A percentile compares a stretch with the other conserved stretches of the same genome.
Conservation (phyloP, 2,888 invertebrate species). For the Cheilosia pagana region DNA sequence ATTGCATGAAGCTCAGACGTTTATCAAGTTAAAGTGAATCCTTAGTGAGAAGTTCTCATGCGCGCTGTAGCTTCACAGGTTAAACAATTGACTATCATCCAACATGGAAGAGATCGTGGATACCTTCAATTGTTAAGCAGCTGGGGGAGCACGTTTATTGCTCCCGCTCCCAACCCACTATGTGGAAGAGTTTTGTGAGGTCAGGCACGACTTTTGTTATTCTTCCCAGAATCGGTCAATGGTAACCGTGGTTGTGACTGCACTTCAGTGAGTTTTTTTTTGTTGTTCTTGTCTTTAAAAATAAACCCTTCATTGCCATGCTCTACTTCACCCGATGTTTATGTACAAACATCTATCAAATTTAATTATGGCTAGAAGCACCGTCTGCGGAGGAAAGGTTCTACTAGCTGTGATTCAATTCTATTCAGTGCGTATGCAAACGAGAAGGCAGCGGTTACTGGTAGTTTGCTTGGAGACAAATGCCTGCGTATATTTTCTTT, state of each 20-base stretch:
- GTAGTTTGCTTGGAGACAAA: constrained; percentile 22
- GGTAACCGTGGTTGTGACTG: constrained; percentile 49
- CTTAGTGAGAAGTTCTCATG: constrained; percentile 48
- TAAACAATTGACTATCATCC: constrained; percentile 64
- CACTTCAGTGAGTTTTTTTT: constrained; percentile 47
- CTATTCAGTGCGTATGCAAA: constrained; percentile 43
- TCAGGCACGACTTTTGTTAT: constrained; percentile 51
- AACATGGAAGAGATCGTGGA: constrained; percentile 61
- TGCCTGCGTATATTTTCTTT: background rate
- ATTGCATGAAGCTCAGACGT: constrained; percentile 64
- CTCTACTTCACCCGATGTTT: constrained; percentile 51
- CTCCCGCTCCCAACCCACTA: background rate
- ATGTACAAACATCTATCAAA: background rate
- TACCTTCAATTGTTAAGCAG: constrained; percentile 43
- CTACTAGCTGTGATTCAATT: background rate
- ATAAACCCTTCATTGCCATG: constrained; percentile 37
- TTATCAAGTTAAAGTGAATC: constrained; percentile 54
- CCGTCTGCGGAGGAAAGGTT: background rate
- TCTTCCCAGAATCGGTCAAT: constrained; percentile 50
- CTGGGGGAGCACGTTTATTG: background rate
- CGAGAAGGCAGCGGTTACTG: background rate
- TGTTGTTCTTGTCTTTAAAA: background rate
- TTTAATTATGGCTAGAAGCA: constrained; percentile 12
- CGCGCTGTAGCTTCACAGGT: constrained; percentile 6
- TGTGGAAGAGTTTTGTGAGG: constrained; percentile 28